Percentiles rank a stretch among this genome's conserved stretches.
These are phyloP conservation scores for Phlogophora meticulosa DNA, from an alignment of 2,888 invertebrate species.

Conservation along the genomic window DNA sequence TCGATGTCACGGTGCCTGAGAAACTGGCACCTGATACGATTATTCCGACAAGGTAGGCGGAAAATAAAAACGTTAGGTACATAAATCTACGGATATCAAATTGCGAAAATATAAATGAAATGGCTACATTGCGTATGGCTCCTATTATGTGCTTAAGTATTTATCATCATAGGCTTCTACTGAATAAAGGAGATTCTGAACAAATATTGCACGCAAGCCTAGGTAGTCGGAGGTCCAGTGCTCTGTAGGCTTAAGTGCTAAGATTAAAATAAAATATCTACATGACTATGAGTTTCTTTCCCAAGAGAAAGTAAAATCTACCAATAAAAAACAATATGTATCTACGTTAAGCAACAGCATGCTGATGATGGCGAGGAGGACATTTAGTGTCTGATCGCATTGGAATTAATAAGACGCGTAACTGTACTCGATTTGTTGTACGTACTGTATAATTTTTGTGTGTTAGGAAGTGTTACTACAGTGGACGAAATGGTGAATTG, in stretches of 20 bases:
- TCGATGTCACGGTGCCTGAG: conserved; percentile 9
- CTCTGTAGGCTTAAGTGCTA: too few species aligned
- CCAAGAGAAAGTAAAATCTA: not conserved
- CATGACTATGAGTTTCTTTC: too few species aligned
- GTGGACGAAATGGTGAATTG: too few species aligned
- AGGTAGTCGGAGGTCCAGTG: not conserved
- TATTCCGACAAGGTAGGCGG: conserved; percentile 8
- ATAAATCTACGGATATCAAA: not conserved
- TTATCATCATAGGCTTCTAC: too few species aligned
- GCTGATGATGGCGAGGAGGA: too few species aligned
- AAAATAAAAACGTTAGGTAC: conserved; percentile 23
- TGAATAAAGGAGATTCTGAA: not conserved
- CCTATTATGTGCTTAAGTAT: not conserved
- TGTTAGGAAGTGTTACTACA: too few species aligned
- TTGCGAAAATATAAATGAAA: not conserved
- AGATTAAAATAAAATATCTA: too few species aligned
- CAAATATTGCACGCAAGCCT: not conserved
- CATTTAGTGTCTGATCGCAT: too few species aligned
- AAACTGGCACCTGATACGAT: conserved; percentile 25
- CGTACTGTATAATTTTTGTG: too few species aligned
- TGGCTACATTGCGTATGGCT: not conserved
- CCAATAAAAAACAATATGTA: not conserved
- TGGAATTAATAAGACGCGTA: too few species aligned
- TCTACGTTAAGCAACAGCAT: too few species aligned
- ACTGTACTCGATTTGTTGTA: too few species aligned